Base-by-base conservation (phyloP, 2,113 vertebrate genomes). In the Eptesicus fuscus region DNA sequence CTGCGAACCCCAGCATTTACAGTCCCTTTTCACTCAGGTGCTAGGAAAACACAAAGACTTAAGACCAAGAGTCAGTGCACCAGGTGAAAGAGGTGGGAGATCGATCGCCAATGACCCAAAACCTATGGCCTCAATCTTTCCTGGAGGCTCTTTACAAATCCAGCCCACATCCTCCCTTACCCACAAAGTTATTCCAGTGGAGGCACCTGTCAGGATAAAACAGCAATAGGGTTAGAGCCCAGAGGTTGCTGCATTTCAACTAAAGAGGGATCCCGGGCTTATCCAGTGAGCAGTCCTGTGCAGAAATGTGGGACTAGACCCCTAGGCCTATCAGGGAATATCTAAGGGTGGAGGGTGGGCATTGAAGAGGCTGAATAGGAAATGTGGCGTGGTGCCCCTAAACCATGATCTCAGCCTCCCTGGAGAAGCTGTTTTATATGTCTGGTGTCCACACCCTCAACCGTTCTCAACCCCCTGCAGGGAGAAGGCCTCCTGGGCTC, bases 1-100 rank as follows among this genome's bases (percentile, higher is more conserved):
- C 56, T 47, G 35, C 11, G 74, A 73, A 96, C 44, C 79, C 83
- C 86, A 93, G 94, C 79, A 32, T 91, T 96, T 96, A 69, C 20
- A 90, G 84, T 69, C 65, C 49, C 77, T 88, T 90, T 53, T 92
- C 91, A 90, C 85, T 96, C 94, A 96, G 95, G 97, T 96, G 88
- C 97, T 97, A 97, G 95, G 88, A 65, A 93, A 87, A 78, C 67
- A 63, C 17, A 91, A 4, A 88, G 89, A 70, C 78, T 53, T 79
- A 73, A 90, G 88, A 85, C 65, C 90, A 88, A 73, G 69, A 74
- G 20, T 87, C 47, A 79, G 23, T 78, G 86, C 88, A 47, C 90
- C 88, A 63, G 79, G 78, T 65, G 79, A 37, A 77, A 92, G 69
- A 56, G 80, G 70, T 88, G 82, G 53, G 25, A 47, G 70, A 51